Percentiles rank a stretch among this genome's conserved stretches.
These are phyloP conservation scores for Reticulitermes lucifugus DNA, from an alignment of 2,888 invertebrate species.

Conservation along the genomic window DNA sequence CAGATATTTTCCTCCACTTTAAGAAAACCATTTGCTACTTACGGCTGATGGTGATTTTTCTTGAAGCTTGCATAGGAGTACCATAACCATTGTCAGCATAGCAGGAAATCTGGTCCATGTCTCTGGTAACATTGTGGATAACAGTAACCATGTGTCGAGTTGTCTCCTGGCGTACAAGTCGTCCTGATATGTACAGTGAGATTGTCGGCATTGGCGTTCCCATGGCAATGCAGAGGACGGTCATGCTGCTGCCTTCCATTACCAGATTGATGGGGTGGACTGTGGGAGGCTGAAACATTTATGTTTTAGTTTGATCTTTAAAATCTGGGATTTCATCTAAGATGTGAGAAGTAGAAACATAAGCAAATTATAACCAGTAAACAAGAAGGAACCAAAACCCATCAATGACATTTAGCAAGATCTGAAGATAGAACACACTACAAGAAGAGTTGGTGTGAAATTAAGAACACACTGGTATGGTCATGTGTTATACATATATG, in stretches of 20 bases:
- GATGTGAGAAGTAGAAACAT: no score
- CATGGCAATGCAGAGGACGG: slow-evolving; percentile 85
- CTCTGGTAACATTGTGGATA: slow-evolving; percentile 85
- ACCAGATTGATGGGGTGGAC: slow-evolving; percentile 86
- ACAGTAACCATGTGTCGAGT: slow-evolving; percentile 88
- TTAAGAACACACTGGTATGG: no score
- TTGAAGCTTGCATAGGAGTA: slow-evolving; percentile 86
- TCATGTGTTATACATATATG: no score
- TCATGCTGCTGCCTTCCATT: slow-evolving; percentile 88
- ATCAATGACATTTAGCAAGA: no score
- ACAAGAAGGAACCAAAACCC: no score
- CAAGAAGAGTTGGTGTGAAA: no score
- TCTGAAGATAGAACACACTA: no score
- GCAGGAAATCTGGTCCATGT: slow-evolving; percentile 88
- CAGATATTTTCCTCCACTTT: no score
- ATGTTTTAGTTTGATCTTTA: background rate
- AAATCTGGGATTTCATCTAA: background rate
- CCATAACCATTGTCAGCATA: slow-evolving; percentile 91
- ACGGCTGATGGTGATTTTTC: slow-evolving; percentile 86
- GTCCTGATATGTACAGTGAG: slow-evolving; percentile 82
- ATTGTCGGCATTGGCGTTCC: slow-evolving; percentile 89
- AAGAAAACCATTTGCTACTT: slow-evolving; percentile 62
- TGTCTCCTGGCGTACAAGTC: slow-evolving; percentile 83
- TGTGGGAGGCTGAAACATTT: slow-evolving; percentile 75
- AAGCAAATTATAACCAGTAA: no score